Evolutionary conservation across 2,113 vertebrate genomes (phyloP).

Genomic region (Noctilio leporinus): DNA sequence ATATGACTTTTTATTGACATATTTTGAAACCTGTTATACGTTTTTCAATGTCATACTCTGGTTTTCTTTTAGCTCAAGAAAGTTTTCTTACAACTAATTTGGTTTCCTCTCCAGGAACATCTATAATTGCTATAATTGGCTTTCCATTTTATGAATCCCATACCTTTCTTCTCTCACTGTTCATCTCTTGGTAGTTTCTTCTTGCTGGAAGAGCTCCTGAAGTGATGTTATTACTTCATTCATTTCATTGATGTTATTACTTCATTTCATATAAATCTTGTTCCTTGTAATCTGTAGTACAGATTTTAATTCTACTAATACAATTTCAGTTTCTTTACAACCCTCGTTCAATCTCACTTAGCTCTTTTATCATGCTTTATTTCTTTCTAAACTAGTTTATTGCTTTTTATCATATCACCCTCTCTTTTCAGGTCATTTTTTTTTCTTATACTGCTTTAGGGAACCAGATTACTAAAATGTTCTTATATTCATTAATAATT

Average conservation of each 20-base stretch:
- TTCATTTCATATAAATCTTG: neutral
- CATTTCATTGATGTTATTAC: neutral
- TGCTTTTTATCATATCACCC: neutral
- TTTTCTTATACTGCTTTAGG: neutral
- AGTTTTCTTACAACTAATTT: neutral
- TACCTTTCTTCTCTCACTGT: neutral
- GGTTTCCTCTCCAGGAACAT: neutral
- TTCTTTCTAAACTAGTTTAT: neutral
- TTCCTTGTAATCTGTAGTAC: neutral
- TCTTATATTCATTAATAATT: neutral
- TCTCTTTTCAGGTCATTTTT: neutral
- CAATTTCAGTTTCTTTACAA: neutral
- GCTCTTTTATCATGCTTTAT: neutral
- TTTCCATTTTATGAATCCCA: neutral
- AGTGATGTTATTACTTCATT: neutral
- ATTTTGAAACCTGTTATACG: neutral
- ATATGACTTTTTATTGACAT: neutral
- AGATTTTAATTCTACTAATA: conserved; percentile 3
- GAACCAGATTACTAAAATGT: neutral
- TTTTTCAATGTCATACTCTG: neutral
- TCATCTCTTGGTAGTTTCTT: neutral
- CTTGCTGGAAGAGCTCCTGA: neutral
- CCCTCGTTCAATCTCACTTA: neutral
- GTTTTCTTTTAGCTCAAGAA: neutral
- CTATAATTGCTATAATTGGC: neutral